Base-by-base conservation (phyloP, 2,797 vertebrate genomes). In the Rhinella marina region DNA sequence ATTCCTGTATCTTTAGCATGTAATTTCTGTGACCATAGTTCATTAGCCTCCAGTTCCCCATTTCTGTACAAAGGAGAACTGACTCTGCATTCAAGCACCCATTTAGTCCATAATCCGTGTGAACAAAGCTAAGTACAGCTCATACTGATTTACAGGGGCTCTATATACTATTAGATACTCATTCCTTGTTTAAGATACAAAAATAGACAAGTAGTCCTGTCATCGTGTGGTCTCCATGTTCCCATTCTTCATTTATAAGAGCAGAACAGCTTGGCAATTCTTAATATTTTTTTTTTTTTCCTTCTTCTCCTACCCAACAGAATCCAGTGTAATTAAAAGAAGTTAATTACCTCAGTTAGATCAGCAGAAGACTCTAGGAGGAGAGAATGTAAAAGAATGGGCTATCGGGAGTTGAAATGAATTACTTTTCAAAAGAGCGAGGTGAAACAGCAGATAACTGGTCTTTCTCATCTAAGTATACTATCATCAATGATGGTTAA, bases 331-430 rank as follows among this genome's bases (percentile, higher is more conserved):
- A 80, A 85, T 84, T 79, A 73, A 80, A 88, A 80, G 10, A 81
- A 61, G 64, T 84, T 80, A 88, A 88, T 81, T 85, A 81, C n/a
- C 48, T 88, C 11, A 29, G 62, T 57, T 48, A 41, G 52, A 81
- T 82, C 72, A 77, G 77, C 52, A 25, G 54, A 41, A 80, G 62
- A 86, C 85, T 68, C 32, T 50, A 21, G 57, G 14, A 66, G 41
- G 57, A 86, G 64, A 79, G 41, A 59, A 19, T 61, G 3, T 50
- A 12, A 41, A 61, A 54, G 72, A 81, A 25, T 32, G 23, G 21
- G 57, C 79, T 9, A 16, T 7, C 2, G 29, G 50, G 66, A 73
- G 62, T 75, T 25, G 41, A 70, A 81, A 27, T 80, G 13, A 80
- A 81, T 86, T 77, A 79, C 57, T 70, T 68, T 23, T n/a, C 57